Conservation (phyloP, 2,797 vertebrate genomes). For the Tinamus major region DNA sequence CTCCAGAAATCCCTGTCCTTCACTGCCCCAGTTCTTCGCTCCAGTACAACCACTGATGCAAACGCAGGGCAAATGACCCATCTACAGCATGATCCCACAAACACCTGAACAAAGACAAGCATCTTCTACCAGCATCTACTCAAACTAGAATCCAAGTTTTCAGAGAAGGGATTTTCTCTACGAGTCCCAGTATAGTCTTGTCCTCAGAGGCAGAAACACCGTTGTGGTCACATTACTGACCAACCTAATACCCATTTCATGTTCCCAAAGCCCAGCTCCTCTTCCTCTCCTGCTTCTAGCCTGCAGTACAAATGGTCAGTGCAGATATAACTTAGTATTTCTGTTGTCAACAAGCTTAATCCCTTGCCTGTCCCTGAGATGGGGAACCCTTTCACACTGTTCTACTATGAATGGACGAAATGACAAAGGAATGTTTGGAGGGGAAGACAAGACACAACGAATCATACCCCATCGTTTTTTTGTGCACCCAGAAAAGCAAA, state of each 20-base stretch:
- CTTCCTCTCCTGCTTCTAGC: background rate
- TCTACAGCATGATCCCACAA: background rate
- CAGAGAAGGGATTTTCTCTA: background rate
- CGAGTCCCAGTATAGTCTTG: background rate
- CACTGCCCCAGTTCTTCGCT: background rate
- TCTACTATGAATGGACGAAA: background rate
- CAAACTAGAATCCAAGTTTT: background rate
- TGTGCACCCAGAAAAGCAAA: background rate
- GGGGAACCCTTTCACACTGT: background rate
- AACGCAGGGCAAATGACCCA: accelerated
- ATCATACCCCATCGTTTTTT: background rate
- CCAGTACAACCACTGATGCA: background rate
- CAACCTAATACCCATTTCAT: background rate
- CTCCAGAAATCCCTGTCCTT: background rate
- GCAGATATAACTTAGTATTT: background rate
- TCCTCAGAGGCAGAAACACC: background rate
- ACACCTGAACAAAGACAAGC: background rate
- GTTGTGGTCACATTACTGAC: background rate
- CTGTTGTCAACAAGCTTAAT: background rate
- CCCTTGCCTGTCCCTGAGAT: background rate
- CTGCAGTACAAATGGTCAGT: background rate
- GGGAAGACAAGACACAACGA: background rate
- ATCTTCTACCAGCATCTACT: background rate
- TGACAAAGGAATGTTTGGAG: background rate
- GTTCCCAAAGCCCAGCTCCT: background rate